phyloP scores from a whole-genome alignment of 2,888 invertebrate species.

The Latrodectus hesperus region DNA sequence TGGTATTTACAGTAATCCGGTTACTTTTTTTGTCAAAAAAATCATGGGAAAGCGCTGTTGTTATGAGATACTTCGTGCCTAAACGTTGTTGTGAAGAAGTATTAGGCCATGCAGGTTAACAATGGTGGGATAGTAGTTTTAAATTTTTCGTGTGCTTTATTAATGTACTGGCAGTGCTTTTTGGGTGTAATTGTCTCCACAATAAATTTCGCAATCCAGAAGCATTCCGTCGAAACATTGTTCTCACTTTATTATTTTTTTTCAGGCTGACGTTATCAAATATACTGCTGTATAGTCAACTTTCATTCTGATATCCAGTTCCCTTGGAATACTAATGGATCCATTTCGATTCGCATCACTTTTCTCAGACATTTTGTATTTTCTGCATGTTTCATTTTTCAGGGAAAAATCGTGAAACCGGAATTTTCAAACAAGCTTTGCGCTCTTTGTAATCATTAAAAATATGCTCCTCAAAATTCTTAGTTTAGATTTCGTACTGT shows the following conservation, averaged over 20 bases:
- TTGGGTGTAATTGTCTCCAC: too few species aligned
- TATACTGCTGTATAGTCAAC: not conserved
- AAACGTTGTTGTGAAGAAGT: too few species aligned
- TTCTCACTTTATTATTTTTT: not conserved
- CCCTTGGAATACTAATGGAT: not conserved
- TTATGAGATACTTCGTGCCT: too few species aligned
- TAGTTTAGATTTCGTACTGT: not conserved
- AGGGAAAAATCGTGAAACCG: not conserved
- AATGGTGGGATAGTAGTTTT: too few species aligned
- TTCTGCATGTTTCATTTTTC: not conserved
- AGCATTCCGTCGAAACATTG: too few species aligned
- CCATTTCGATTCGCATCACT: not conserved
- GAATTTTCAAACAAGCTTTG: not conserved
- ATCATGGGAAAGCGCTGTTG: too few species aligned
- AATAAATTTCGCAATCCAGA: too few species aligned
- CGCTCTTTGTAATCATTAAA: not conserved
- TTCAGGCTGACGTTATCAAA: not conserved
- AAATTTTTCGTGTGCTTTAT: too few species aligned
- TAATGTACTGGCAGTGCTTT: too few species aligned
- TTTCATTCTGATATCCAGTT: not conserved
- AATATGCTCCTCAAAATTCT: not conserved
- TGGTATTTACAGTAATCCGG: too few species aligned
- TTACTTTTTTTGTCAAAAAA: too few species aligned
- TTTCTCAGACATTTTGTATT: not conserved
- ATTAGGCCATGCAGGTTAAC: too few species aligned